These are phyloP conservation scores for Gorsachius goisagi DNA, from an alignment of 2,113 vertebrate species.

Conservation along the genomic window DNA sequence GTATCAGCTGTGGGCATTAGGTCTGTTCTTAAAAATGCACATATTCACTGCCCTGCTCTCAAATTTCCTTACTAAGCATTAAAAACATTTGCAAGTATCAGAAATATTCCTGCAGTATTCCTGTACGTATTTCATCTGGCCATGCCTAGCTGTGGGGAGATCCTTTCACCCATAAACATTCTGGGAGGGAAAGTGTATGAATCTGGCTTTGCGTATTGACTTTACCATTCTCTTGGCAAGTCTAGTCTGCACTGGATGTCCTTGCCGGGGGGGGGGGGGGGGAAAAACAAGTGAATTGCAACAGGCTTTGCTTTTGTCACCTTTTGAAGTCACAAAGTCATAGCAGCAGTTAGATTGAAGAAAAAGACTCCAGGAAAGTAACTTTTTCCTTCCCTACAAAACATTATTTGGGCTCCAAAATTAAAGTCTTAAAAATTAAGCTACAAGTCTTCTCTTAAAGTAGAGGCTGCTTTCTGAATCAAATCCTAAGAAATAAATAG, in stretches of 20 bases:
- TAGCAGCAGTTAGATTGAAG: not conserved
- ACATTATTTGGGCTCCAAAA: not conserved
- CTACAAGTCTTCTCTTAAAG: not conserved
- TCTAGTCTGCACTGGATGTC: not conserved
- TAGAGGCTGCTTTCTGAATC: not conserved
- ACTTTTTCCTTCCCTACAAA: not conserved
- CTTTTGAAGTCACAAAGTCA: not conserved
- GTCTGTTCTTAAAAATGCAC: not conserved
- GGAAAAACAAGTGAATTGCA: not conserved
- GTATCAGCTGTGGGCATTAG: not conserved
- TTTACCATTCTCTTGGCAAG: not conserved
- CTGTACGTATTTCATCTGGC: not conserved
- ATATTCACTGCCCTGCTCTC: not conserved
- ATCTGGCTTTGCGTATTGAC: not conserved
- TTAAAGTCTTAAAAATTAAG: not conserved
- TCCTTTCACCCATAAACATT: not conserved
- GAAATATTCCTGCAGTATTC: not conserved
- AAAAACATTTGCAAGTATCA: not conserved
- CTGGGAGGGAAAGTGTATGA: not conserved
- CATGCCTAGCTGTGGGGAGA: not conserved
- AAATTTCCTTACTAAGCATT: not conserved
- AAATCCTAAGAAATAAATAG: not conserved
- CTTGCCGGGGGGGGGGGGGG: not conserved
- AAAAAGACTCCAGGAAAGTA: not conserved
- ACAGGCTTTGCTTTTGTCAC: not conserved